phyloP scores from a whole-genome alignment of 30 jellyfish, hydroid and myxozoan genomes.

The Cassiopea xamachana region DNA sequence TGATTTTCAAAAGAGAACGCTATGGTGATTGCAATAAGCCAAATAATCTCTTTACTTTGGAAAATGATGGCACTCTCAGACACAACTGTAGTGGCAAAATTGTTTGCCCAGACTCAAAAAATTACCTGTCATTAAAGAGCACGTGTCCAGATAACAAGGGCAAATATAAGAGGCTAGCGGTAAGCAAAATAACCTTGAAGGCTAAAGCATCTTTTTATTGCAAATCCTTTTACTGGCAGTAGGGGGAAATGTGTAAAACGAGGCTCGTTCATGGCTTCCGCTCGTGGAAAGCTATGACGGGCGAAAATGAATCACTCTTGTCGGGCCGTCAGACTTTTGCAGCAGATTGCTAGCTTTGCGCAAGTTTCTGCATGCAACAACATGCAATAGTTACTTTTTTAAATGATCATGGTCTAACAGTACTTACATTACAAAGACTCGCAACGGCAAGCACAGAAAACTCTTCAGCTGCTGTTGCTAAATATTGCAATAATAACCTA shows the following conservation, averaged over 20 bases:
- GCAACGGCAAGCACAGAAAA: too few species aligned
- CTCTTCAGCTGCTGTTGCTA: too few species aligned
- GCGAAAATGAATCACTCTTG: neutral
- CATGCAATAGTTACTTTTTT: neutral
- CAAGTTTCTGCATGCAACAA: neutral
- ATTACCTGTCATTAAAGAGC: constrained; percentile 20
- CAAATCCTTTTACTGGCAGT: neutral
- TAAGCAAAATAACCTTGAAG: neutral
- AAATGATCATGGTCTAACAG: too few species aligned
- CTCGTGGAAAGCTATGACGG: neutral
- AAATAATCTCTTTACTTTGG: constrained; percentile 62
- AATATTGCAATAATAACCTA: too few species aligned
- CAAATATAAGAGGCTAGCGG: constrained; percentile 55
- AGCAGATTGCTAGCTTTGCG: neutral
- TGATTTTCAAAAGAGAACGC: constrained; percentile 53
- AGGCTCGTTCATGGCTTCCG: too few species aligned
- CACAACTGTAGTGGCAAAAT: constrained; percentile 92
- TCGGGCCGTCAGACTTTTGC: neutral
- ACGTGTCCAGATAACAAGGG: constrained; percentile 41
- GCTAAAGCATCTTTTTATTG: neutral
- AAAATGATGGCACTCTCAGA: constrained; percentile 76
- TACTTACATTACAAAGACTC: too few species aligned
- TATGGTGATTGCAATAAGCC: constrained; percentile 75
- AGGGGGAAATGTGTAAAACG: too few species aligned
- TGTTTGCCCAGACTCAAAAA: constrained; percentile 76